Base-by-base conservation (phyloP, 2,797 vertebrate species). In the Echeneis naucrates region DNA sequence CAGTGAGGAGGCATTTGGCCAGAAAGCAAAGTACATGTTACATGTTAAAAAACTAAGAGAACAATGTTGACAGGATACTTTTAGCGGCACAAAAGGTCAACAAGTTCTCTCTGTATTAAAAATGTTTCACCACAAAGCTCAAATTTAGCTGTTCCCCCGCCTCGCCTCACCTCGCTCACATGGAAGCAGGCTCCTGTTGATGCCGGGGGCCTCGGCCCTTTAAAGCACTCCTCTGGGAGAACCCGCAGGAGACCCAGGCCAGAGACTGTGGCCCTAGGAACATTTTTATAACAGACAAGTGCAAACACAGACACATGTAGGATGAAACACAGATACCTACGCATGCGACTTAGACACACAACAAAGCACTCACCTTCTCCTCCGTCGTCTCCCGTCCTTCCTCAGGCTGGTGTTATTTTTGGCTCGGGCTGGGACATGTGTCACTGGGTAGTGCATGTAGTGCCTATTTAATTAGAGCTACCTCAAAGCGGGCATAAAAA, bases 381-480 rank as follows among this genome's bases (percentile, higher is more conserved):
- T 86, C 76, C 82, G 47, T 80, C 62, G 54, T 81, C 64, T 77
- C 62, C 12, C 75, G 8, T 78, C 71, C 71, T 83, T 80, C 61
- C 52, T 73, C 69, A 14, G 35, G 68, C 60, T 33, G 1, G 67
- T 94, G 91, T 95, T 95, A 82, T 93, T 93, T 89, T 93, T 94
- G 94, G 94, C 94, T 59, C 51, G 40, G 50, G 42, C 81, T 54
- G 58, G 87, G 80, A 89, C 88, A 76, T 89, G 81, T 93, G 92
- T 95, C 93, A 93, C 88, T 72, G 78, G 68, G 86, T 87, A 88
- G 87, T 75, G 81, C 58, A 72, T 83, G 89, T 80, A 69, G 86
- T 75, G 83, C 88, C 89, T 85, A 82, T 86, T 90, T 94, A 92
- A 95, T 95, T 94, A 92, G 83, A 65, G 85, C 86, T 87, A 92